phyloP scores from a whole-genome alignment of 2,113 vertebrate species.

The Rhea americana region DNA sequence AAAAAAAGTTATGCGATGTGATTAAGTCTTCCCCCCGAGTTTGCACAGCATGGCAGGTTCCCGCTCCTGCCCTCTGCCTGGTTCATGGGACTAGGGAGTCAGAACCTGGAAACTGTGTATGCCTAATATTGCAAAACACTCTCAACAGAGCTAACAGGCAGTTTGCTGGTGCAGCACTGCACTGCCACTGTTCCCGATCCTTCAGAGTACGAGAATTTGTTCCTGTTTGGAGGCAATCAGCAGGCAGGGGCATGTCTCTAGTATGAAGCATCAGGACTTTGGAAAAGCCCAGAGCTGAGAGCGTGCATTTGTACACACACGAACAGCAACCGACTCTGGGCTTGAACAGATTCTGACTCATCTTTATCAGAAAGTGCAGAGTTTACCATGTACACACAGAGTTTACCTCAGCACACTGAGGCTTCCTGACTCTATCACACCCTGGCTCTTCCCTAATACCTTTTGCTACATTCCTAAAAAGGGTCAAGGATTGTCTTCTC shows the following conservation, averaged over 20 bases:
- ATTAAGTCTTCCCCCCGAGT: rapidly evolving
- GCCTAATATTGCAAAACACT: not conserved
- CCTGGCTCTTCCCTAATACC: not conserved
- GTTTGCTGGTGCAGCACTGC: not conserved
- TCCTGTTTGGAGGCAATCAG: not conserved
- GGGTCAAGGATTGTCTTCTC: not conserved
- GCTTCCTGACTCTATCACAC: rapidly evolving
- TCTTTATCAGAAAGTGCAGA: not conserved
- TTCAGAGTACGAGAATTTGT: not conserved
- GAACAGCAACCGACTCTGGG: not conserved
- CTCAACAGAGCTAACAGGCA: not conserved
- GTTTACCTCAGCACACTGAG: not conserved
- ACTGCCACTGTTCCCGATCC: not conserved
- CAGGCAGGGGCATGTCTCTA: rapidly evolving
- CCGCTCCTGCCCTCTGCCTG: not conserved
- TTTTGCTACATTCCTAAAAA: not conserved
- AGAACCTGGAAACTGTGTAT: not conserved
- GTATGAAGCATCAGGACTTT: not conserved
- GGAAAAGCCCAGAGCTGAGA: not conserved
- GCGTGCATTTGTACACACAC: rapidly evolving
- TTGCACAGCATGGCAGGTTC: not conserved
- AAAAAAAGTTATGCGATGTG: rapidly evolving
- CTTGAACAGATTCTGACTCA: not conserved
- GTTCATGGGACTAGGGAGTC: not conserved
- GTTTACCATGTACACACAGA: not conserved